A percentile compares a stretch with the other conserved stretches of the same genome.
These are phyloP conservation scores for Asobara japonica DNA, from an alignment of 1,140 invertebrate genomes.

Conservation along the genomic window DNA sequence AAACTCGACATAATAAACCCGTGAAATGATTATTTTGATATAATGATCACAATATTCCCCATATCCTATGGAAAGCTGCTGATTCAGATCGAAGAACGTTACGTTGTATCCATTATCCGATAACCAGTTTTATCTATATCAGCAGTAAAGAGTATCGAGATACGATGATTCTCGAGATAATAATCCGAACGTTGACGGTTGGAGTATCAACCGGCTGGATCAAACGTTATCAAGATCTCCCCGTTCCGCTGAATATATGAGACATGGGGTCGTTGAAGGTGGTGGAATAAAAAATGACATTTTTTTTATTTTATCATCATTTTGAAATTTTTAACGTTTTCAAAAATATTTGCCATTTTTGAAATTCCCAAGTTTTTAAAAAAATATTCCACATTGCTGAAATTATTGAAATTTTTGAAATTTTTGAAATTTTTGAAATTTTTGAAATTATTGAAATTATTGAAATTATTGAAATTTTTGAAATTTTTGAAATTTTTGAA, in stretches of 20 bases:
- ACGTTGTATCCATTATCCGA: conserved; percentile 24
- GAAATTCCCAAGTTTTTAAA: too few relatives aligned
- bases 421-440: too few relatives aligned
- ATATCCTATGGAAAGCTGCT: background rate
- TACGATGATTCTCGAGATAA: conserved; percentile 9
- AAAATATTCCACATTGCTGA: too few relatives aligned
- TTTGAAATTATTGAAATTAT: too few relatives aligned
- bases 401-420: too few relatives aligned
- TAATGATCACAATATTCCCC: conserved; percentile 3
- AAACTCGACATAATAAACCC: background rate
- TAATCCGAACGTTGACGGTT: conserved; percentile 2
- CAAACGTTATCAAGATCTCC: conserved; percentile 7
- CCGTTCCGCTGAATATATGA: conserved; percentile 7
- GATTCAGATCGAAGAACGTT: background rate
- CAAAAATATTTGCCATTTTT: too few relatives aligned
- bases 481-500: too few relatives aligned
- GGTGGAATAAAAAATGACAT: background rate
- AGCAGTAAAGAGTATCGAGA: conserved; percentile 1
- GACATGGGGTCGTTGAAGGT: conserved; percentile 16
- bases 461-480: too few relatives aligned
- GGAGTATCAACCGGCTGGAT: conserved; percentile 10
- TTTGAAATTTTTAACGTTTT: too few relatives aligned
- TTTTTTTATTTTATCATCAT: too few relatives aligned
- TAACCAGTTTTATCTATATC: conserved; percentile 21
- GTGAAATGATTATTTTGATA: conserved; percentile 10